Percentiles rank a stretch among this genome's conserved stretches.
Conservation (phyloP, 2,888 invertebrate genomes). For the Alentia gelatinosa region DNA sequence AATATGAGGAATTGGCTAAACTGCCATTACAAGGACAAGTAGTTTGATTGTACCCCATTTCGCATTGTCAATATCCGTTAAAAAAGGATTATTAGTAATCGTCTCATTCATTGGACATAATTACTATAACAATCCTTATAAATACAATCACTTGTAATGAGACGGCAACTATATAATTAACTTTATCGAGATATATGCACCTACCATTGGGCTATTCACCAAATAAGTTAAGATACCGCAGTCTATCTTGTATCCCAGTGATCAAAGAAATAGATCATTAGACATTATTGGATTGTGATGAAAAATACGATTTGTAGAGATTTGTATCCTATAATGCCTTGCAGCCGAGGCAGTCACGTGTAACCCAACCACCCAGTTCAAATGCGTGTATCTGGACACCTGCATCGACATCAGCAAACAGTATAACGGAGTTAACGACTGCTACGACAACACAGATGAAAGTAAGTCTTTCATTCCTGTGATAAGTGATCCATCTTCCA, state of each 20-base stretch:
- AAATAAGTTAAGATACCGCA: background rate
- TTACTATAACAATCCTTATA: too few species aligned
- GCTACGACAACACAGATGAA: slow-evolving; percentile 34
- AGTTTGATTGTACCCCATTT: too few species aligned
- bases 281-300: background rate
- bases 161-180: background rate
- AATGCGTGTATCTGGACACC: background rate
- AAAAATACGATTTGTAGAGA: background rate
- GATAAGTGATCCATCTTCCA: too few species aligned
- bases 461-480: background rate
- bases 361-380: background rate
- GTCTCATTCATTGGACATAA: too few species aligned
- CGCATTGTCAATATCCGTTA: too few species aligned
- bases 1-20: background rate
- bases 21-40: too few species aligned
- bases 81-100: too few species aligned
- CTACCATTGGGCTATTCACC: background rate
- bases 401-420: background rate
- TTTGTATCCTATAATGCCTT: background rate
- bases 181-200: background rate
- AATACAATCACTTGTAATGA: too few species aligned
- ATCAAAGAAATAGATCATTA: too few species aligned
- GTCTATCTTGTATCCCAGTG: background rate
- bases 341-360: background rate
- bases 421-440: slow-evolving; percentile 22